These are phyloP conservation scores for Tachysurus vachellii DNA, from an alignment of 2,113 vertebrate species.

Conservation along the genomic window DNA sequence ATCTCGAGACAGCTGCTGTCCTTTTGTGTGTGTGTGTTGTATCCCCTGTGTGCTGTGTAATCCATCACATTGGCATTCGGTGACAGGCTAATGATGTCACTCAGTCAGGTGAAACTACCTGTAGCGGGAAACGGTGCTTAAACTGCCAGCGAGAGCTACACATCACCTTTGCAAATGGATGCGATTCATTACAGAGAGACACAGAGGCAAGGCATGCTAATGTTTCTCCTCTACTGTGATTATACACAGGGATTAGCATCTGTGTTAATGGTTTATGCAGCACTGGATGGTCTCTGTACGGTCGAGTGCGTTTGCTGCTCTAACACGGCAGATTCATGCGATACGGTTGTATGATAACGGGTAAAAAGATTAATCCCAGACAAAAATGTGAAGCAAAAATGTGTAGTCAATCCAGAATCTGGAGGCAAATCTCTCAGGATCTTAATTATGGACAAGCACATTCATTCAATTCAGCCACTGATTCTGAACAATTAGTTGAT, in stretches of 20 bases:
- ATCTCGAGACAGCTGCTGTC: constrained; percentile 31
- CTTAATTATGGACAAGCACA: background rate
- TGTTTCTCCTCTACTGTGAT: background rate
- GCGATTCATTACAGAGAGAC: constrained; percentile 4
- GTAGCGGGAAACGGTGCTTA: constrained; percentile 23
- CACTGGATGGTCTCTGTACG: background rate
- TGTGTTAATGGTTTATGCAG: background rate
- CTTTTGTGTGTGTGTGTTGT: constrained; percentile 14
- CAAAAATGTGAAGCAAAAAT: background rate
- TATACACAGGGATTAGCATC: background rate
- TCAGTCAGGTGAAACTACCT: constrained; percentile 46
- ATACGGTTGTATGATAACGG: no score
- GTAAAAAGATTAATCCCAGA: background rate
- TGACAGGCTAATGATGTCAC: constrained; percentile 52
- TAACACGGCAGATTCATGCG: background rate
- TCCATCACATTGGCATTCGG: constrained; percentile 43
- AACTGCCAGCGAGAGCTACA: background rate
- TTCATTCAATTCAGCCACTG: background rate
- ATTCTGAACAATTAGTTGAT: background rate
- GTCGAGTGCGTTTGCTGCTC: background rate
- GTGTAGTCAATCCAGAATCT: background rate
- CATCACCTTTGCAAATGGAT: background rate
- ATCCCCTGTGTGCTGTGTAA: constrained; percentile 15
- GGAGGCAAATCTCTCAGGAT: background rate
- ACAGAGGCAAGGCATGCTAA: background rate